Percentiles rank a stretch among this genome's conserved stretches.
Conservation (phyloP, 2,113 vertebrate genomes). For the Nanorana parkeri region DNA sequence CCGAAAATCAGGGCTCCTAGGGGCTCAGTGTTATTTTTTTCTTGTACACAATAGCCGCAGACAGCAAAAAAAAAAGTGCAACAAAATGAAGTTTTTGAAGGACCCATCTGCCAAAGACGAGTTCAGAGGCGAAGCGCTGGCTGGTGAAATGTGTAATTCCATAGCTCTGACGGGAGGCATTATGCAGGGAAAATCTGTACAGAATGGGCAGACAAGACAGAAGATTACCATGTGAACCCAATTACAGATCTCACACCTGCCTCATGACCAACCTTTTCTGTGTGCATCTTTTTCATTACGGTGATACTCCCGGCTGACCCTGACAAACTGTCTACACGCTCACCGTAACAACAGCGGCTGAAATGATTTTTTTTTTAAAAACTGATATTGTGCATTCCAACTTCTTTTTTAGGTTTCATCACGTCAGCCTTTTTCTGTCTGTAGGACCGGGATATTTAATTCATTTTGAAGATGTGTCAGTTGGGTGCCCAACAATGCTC, state of each 20-base stretch:
- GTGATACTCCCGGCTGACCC: slow-evolving; percentile 17
- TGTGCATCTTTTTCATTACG: slow-evolving; percentile 3
- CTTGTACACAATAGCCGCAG: too few species aligned
- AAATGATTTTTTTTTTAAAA: not conserved
- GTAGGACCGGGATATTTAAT: too few species aligned
- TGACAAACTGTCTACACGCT: slow-evolving; percentile 26
- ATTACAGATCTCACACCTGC: slow-evolving; percentile 30
- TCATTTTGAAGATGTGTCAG: too few species aligned
- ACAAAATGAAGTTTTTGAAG: slow-evolving; percentile 1
- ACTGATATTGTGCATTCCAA: too few species aligned
- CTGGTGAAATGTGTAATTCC: not conserved
- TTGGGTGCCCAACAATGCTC: too few species aligned
- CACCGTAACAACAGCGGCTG: not conserved
- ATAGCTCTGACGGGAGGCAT: slow-evolving; percentile 6
- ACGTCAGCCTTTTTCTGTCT: too few species aligned
- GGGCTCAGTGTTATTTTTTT: too few species aligned
- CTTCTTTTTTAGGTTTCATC: too few species aligned
- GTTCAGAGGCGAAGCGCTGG: not conserved
- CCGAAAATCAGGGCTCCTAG: too few species aligned
- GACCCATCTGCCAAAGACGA: not conserved
- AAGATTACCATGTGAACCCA: slow-evolving; percentile 38
- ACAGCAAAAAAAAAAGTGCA: too few species aligned
- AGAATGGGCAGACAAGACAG: not conserved
- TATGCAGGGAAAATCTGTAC: slow-evolving; percentile 1
- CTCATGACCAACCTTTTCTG: not conserved